Evolutionary conservation across 2,113 vertebrate species (phyloP), one percentile per base, ranked within the genome.

Genomic region (Lepisosteus oculatus): DNA sequence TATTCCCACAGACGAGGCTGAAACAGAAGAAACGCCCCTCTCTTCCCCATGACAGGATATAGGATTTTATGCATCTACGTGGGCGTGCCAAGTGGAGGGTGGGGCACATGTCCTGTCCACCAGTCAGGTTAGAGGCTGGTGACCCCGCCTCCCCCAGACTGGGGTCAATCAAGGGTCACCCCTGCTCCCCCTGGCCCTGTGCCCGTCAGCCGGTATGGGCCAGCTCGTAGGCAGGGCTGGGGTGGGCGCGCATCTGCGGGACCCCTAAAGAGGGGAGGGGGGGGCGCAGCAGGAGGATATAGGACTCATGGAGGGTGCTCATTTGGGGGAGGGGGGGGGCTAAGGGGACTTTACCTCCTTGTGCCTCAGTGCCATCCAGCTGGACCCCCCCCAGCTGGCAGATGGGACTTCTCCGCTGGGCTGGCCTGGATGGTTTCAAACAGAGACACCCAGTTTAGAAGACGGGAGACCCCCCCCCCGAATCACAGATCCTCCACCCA

Each of bases 391-490:
- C 80, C 78, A 75, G 81, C 79, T 74, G 81, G 80, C 74, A 85
- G 84, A 82, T 84, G 86, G 85, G 87, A 88, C 86, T 86, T 83
- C 85, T 87, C 87, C 76, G 72, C 84, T 81, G 82, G 83, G 85
- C 73, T 81, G 82, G 84, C 85, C 86, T 87, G 85, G 83, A 83
- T 86, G 81, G 74, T 86, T 59, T 85, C 80, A 81, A 84, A 84
- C 80, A 83, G 78, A 88, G 75, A 86, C 83, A 88, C 80, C 82
- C 80, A 77, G 77, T 86, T 88, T 86, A 88, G 85, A 85, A 81
- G 68, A 64, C 66, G 72, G 29, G 65, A 72, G 43, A 55, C 12
- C 71, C 44, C 43, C 75, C 15, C 56, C 55, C 17, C 55, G 43
- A 15, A 43, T 66, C 80, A 85, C 80, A 80, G 75, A 78, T 74